Conservation (phyloP, 2,113 vertebrate species). For the Taxidea taxus region DNA sequence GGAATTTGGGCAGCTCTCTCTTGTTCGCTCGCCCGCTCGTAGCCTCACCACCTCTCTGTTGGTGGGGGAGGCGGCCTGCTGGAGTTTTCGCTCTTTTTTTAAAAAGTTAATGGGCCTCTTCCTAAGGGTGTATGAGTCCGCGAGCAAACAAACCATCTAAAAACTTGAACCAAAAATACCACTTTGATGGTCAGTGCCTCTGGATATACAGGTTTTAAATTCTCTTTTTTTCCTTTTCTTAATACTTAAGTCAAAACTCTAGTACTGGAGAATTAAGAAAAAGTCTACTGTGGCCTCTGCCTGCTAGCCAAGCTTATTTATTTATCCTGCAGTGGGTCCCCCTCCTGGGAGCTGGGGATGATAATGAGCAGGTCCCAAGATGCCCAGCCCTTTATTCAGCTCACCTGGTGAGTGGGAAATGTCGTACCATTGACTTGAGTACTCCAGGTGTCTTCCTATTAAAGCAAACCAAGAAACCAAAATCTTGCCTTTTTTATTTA, state of each 20-base stretch:
- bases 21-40: not conserved
- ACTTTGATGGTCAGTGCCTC: not conserved
- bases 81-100: not conserved
- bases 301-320: not conserved
- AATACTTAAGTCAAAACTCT: not conserved
- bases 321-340: not conserved
- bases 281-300: not conserved
- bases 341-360: not conserved
- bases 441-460: not conserved
- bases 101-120: not conserved
- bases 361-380: not conserved
- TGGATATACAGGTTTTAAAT: not conserved
- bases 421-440: not conserved
- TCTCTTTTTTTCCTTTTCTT: not conserved
- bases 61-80: not conserved
- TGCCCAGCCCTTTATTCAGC: not conserved
- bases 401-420: not conserved
- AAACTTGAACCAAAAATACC: not conserved
- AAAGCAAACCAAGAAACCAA: not conserved
- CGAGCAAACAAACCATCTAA: not conserved
- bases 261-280: not conserved
- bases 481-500: not conserved
- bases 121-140: not conserved
- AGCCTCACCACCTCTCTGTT: not conserved
- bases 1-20: constrained; percentile 64